phyloP scores from a whole-genome alignment of 2,797 vertebrate genomes.

The Eurystomus glaucurus region DNA sequence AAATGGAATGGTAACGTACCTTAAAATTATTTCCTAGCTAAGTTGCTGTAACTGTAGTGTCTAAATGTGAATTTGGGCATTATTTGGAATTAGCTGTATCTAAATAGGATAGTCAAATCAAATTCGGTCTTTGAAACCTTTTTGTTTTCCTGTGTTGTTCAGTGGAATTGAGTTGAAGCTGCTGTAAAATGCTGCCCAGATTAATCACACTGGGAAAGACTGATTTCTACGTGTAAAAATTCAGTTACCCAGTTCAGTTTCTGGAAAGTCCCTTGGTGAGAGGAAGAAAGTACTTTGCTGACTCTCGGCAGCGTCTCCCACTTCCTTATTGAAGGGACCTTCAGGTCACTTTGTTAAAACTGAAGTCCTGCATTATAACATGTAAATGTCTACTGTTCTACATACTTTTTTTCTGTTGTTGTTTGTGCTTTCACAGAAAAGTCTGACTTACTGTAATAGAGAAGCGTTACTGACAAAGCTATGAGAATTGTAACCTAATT shows the following conservation, averaged over 20 bases:
- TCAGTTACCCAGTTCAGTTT: not conserved
- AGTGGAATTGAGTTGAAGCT: not conserved
- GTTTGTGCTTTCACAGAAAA: not conserved
- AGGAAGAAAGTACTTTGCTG: not conserved
- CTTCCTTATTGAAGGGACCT: not conserved
- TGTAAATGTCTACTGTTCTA: rapidly evolving
- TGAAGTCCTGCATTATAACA: rapidly evolving
- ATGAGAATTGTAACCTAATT: not conserved
- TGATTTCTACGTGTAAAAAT: not conserved
- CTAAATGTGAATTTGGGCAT: not conserved
- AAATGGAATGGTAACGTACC: rapidly evolving
- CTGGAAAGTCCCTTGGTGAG: not conserved
- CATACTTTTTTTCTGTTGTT: rapidly evolving
- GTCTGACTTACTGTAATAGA: rapidly evolving
- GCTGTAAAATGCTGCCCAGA: not conserved
- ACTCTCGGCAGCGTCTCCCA: rapidly evolving
- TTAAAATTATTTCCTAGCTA: rapidly evolving
- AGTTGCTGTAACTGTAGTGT: rapidly evolving
- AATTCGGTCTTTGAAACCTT: not conserved
- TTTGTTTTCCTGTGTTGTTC: not conserved
- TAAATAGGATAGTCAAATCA: not conserved
- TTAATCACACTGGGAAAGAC: not conserved
- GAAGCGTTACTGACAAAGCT: not conserved
- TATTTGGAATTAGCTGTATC: rapidly evolving
- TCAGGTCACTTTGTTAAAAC: not conserved